Evolutionary conservation across 2,113 vertebrate genomes (phyloP), one percentile per base, ranked within the genome.

Genomic region (Meles meles): DNA sequence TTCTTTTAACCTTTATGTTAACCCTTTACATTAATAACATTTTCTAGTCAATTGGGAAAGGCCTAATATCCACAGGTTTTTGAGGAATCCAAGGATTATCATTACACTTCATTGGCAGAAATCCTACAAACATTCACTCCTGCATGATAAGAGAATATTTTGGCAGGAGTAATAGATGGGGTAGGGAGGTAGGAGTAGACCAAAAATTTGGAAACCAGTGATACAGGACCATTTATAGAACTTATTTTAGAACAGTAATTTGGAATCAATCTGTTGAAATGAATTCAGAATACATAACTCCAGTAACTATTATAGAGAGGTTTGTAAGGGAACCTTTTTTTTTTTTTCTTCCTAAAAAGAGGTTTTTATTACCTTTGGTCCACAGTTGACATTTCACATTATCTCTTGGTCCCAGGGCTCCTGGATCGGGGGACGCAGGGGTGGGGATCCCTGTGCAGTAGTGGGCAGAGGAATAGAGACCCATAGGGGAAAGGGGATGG

Each of bases 381-480:
- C 97, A 96, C 63, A 94, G 63, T 81, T 10, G 55, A 34, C 55
- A 88, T 93, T 98, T 98, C 98, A 98, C 98, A 98, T 98, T 98
- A 94, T 96, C 52, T 92, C 52, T 52, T 44, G 31, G 31, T 17
- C 49, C 83, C 95, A 76, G 5, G 61, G 59, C 63, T 49, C 81
- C 17, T 0, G 39, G 67, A 14, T 61, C n/a, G n/a, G 79, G 84
- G 25, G 42, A 77, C 7, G 7, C 31, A 15, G 4, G 14, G 6
- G 42, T 77, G 42, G 42, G 27, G 74, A 47, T 47, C 74, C 74
- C 27, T 47, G 74, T 18, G 42, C 27, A 17, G 27, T 77, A 47
- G 25, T 77, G 47, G 42, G 42, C 42, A 31, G 42, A 77, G 27
- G 15, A 18, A 47, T 47, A 44, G 27, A 42, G 74, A 77, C 27